A percentile compares a stretch with the other conserved stretches of the same genome.
phyloP scores from a whole-genome alignment of 2,113 vertebrate genomes.

The Choloepus hoffmanni region DNA sequence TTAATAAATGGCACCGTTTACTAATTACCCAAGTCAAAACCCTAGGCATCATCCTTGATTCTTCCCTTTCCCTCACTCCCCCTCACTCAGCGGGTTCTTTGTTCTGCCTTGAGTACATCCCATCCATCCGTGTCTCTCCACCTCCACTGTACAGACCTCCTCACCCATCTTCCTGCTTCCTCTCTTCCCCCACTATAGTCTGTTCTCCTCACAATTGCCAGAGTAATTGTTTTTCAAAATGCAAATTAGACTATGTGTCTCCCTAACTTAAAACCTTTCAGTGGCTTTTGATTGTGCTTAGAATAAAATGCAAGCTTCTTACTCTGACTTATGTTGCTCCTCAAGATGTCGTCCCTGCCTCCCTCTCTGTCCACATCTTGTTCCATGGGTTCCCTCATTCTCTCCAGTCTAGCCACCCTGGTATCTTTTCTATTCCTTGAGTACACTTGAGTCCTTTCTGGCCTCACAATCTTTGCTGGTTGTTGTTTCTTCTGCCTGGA shows the following conservation, averaged over 20 bases:
- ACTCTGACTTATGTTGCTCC: not conserved
- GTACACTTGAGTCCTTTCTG: not conserved
- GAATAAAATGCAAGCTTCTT: conserved; percentile 19
- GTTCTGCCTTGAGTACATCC: not conserved
- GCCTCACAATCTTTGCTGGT: not conserved
- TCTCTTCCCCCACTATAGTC: not conserved
- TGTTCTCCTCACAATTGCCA: not conserved
- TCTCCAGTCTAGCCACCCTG: not conserved
- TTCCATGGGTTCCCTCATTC: not conserved
- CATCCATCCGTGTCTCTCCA: not conserved
- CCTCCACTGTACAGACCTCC: not conserved
- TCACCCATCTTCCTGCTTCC: not conserved
- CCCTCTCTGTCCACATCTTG: not conserved
- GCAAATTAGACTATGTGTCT: not conserved
- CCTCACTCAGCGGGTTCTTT: not conserved
- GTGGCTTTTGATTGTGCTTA: not conserved
- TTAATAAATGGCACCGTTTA: conserved; percentile 24
- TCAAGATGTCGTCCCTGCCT: not conserved
- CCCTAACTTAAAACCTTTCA: not conserved
- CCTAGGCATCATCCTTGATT: not conserved
- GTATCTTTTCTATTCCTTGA: not conserved
- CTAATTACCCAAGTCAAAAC: not conserved
- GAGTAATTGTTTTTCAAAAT: not conserved
- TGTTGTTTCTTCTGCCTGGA: not conserved
- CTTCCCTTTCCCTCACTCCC: not conserved